Percentiles rank a stretch among this genome's conserved stretches.
These are phyloP conservation scores for Deroptyus accipitrinus DNA, from an alignment of 2,113 vertebrate species.

Conservation along the genomic window DNA sequence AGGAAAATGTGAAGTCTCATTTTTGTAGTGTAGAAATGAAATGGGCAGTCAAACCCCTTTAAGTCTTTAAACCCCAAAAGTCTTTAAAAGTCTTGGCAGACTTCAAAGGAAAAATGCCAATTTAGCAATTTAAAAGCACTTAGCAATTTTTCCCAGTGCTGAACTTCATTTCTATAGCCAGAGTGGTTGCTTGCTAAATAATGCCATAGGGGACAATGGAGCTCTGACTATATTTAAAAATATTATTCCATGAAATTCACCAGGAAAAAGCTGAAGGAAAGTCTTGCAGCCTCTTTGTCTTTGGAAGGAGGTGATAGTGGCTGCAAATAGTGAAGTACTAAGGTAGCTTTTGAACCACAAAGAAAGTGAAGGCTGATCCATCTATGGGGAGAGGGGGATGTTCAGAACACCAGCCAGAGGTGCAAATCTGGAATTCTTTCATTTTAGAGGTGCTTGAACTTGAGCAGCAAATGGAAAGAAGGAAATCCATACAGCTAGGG, in stretches of 20 bases:
- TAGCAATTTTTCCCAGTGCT: conserved; percentile 28
- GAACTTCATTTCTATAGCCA: conserved; percentile 20
- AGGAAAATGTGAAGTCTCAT: not conserved
- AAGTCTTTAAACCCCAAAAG: too few relatives aligned
- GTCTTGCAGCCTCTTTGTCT: not conserved
- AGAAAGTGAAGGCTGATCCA: not conserved
- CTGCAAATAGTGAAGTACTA: not conserved
- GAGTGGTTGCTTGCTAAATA: conserved; percentile 31
- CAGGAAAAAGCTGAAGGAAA: not conserved
- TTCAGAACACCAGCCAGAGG: not conserved
- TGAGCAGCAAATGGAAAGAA: not conserved
- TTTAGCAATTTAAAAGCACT: conserved; percentile 55
- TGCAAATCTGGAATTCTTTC: not conserved
- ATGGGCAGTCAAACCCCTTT: not conserved
- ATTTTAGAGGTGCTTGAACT: not conserved
- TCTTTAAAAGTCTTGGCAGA: conserved; percentile 14
- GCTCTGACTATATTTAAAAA: conserved; percentile 27
- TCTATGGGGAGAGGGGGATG: not conserved
- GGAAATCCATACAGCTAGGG: not conserved
- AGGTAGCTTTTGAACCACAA: not conserved
- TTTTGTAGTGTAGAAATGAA: conserved; percentile 2
- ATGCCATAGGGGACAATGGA: conserved; percentile 22
- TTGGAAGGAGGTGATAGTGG: not conserved
- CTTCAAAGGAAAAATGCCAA: conserved; percentile 37
- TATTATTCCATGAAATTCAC: conserved; percentile 35